These are phyloP conservation scores for Nesogale talazaci DNA, from an alignment of 2,113 vertebrate genomes.

Conservation along the genomic window DNA sequence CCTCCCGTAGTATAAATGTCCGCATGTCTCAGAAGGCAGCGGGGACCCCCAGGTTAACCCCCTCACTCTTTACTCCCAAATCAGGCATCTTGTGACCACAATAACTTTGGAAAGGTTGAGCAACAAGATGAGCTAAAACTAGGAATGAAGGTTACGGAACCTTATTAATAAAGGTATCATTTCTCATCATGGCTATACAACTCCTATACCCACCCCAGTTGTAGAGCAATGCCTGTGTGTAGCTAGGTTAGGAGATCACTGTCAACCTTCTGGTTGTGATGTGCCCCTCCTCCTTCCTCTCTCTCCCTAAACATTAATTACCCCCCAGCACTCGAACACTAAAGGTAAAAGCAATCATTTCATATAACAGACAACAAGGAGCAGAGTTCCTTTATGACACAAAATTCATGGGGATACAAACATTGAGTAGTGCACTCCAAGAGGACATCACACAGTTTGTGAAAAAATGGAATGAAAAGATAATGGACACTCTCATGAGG, in stretches of 20 bases:
- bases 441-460: no score
- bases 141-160: slow-evolving; percentile 1
- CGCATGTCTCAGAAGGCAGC: background rate
- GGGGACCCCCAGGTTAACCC: background rate
- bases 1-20: background rate
- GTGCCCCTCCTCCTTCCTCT: background rate
- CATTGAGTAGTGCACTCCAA: background rate
- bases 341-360: background rate
- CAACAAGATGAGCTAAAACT: background rate
- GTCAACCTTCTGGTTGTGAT: background rate
- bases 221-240: background rate
- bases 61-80: background rate
- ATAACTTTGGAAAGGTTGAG: background rate
- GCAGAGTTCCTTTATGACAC: background rate
- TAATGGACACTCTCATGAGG: no score
- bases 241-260: background rate
- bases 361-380: background rate
- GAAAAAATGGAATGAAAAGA: no score
- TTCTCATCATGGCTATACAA: background rate
- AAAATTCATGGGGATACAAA: background rate
- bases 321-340: background rate
- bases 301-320: background rate
- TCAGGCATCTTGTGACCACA: no score
- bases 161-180: background rate
- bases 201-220: background rate